A percentile compares a stretch with the other conserved stretches of the same genome.
phyloP scores from a whole-genome alignment of 2,797 vertebrate species.

The Halcyon smyrnensis region DNA sequence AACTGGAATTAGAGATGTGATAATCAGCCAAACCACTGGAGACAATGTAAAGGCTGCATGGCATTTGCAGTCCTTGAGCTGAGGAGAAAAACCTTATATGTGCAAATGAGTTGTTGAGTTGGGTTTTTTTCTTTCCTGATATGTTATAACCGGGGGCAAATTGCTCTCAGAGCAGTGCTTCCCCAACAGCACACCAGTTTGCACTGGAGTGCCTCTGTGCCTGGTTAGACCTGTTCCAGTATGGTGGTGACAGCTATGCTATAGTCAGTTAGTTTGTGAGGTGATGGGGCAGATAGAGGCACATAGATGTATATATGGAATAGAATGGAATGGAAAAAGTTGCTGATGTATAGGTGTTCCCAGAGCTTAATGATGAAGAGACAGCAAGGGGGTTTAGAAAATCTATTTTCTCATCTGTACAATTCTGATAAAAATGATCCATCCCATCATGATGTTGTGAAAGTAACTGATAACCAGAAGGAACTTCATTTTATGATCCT shows the following conservation, averaged over 20 bases:
- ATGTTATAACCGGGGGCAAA: background rate
- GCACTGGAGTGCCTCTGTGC: background rate
- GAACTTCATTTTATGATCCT: background rate
- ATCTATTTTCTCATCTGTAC: background rate
- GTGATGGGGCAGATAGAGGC: background rate
- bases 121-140: background rate
- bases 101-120: background rate
- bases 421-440: background rate
- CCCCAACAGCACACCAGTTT: background rate
- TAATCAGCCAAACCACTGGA: slow-evolving; percentile 70
- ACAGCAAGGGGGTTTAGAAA: background rate
- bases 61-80: background rate
- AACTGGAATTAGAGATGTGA: slow-evolving; percentile 70
- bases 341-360: background rate
- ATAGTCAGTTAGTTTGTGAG: background rate
- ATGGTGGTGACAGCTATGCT: background rate
- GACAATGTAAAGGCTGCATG: slow-evolving; percentile 33
- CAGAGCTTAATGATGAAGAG: background rate
- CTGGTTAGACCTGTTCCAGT: background rate
- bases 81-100: background rate
- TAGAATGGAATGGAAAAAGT: background rate
- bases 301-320: background rate
- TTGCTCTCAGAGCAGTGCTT: background rate
- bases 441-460: background rate
- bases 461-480: background rate